Percentiles rank a stretch among this genome's conserved stretches.
Conservation (phyloP, 2,888 invertebrate species). For the Apotomis betuletana region DNA sequence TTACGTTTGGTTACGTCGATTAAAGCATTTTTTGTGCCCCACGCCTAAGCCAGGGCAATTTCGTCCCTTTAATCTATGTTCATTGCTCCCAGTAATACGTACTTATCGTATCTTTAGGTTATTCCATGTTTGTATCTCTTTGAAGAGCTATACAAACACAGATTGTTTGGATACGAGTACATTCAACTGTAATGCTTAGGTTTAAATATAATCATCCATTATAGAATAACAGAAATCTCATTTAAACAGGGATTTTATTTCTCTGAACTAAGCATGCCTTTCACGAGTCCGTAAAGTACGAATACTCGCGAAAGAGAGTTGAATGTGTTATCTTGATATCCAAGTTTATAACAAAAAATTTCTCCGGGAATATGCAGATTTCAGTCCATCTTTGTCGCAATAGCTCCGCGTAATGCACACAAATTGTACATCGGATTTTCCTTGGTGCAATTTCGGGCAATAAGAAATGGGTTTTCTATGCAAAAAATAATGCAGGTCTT, state of each 20-base stretch:
- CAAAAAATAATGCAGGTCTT: constrained; percentile 20
- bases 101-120: constrained; percentile 19
- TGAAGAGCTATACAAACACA: constrained; percentile 11
- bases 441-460: constrained; percentile 14
- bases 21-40: constrained; percentile 30
- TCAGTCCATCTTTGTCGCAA: constrained; percentile 28
- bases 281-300: not conserved
- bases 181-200: not conserved
- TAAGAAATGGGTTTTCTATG: constrained; percentile 22
- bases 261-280: not conserved
- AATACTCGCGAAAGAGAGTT: not conserved
- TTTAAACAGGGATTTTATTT: not conserved
- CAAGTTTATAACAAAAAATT: constrained; percentile 25
- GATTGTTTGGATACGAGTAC: not conserved
- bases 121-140: constrained; percentile 6
- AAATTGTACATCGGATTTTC: constrained; percentile 28
- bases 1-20: constrained; percentile 29
- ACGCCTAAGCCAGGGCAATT: constrained; percentile 23
- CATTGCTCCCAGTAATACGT: constrained; percentile 28
- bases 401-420: constrained; percentile 24
- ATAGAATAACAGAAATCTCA: not conserved
- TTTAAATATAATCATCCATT: not conserved
- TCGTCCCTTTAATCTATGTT: constrained; percentile 28
- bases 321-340: constrained; percentile 23
- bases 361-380: constrained; percentile 21